phyloP scores from a whole-genome alignment of 1,140 invertebrate genomes.

The Rhizoglyphus robini region DNA sequence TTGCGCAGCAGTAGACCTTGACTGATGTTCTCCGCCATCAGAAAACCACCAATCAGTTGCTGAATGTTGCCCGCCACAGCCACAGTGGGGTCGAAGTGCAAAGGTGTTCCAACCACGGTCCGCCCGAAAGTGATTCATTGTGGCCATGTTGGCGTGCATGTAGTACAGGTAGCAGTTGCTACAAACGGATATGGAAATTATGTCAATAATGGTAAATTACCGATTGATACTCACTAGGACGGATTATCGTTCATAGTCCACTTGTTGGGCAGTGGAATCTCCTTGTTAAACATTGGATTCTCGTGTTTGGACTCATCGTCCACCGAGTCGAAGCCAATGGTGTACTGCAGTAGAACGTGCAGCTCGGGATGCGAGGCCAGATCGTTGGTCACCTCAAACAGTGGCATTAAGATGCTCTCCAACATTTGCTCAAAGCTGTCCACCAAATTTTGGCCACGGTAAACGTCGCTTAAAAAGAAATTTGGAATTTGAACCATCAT shows the following conservation, averaged over 20 bases:
- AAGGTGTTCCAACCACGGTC: constrained; percentile 88
- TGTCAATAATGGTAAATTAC: not conserved
- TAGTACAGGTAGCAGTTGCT: constrained; percentile 82
- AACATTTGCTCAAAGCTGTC: constrained; percentile 84
- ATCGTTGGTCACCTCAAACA: no score
- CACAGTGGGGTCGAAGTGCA: constrained; percentile 93
- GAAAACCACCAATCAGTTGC: constrained; percentile 87
- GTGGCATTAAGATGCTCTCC: no score
- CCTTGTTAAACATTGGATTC: no score
- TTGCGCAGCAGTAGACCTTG: constrained; percentile 94
- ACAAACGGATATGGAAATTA: not conserved
- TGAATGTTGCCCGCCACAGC: constrained; percentile 93
- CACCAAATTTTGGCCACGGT: constrained; percentile 87
- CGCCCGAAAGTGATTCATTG: constrained; percentile 85
- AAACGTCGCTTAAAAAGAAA: no score
- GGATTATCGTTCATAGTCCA: constrained; percentile 91
- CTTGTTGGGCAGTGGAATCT: constrained; percentile 59
- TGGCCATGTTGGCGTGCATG: no score
- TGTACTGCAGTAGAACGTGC: no score
- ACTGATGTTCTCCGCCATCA: constrained; percentile 95
- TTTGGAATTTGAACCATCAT: no score
- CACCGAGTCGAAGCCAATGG: no score
- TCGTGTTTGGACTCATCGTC: no score
- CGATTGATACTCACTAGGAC: constrained; percentile 48
- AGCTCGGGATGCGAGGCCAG: no score